These are phyloP conservation scores for Triplophysa siluroides DNA, from an alignment of 2,113 vertebrate species.

Conservation along the genomic window DNA sequence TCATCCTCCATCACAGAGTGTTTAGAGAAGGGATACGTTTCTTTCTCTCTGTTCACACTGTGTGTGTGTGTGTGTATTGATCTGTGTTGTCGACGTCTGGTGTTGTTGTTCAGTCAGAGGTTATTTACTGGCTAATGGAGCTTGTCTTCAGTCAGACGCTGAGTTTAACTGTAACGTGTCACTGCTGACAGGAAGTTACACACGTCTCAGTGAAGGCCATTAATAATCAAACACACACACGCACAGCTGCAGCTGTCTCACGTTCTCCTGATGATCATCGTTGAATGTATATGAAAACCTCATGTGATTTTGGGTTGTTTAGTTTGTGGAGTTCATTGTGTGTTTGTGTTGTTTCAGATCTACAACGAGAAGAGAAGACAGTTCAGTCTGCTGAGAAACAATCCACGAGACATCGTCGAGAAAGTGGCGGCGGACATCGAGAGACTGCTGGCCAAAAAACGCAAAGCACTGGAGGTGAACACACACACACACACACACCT, in stretches of 20 bases:
- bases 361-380: slow-evolving; percentile 91
- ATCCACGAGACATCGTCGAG: slow-evolving; percentile 90
- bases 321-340: no score
- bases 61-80: slow-evolving; percentile 19
- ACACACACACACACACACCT: not conserved
- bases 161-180: not conserved
- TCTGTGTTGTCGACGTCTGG: not conserved
- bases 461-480: slow-evolving; percentile 92
- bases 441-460: slow-evolving; percentile 93
- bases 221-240: not conserved
- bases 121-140: slow-evolving; percentile 16
- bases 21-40: no score
- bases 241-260: no score
- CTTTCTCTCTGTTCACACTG: not conserved
- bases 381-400: slow-evolving; percentile 90
- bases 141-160: not conserved
- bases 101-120: not conserved
- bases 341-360: slow-evolving; percentile 77
- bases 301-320: no score
- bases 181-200: slow-evolving; percentile 22
- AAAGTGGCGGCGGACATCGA: slow-evolving; percentile 95
- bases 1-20: no score
- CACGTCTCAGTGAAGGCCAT: not conserved
- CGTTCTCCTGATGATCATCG: not conserved
- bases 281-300: no score